A percentile compares a stretch with the other conserved stretches of the same genome.
phyloP scores from a whole-genome alignment of 2,113 vertebrate genomes.

The Sterna hirundo region DNA sequence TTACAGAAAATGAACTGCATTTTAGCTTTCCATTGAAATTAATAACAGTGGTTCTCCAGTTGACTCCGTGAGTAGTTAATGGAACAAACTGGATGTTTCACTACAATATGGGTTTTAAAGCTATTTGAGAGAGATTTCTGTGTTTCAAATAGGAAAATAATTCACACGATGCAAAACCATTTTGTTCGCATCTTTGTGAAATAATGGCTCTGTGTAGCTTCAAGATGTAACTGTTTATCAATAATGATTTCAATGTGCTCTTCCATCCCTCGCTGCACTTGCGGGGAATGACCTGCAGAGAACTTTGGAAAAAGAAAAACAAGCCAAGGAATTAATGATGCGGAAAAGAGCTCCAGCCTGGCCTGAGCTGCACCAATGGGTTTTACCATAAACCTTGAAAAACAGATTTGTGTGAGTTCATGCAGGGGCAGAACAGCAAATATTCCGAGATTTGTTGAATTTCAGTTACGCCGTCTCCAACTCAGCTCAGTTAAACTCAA shows the following conservation, averaged over 20 bases:
- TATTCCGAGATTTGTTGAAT: background rate
- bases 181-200: constrained; percentile 1
- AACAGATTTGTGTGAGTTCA: background rate
- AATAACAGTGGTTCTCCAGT: constrained; percentile 77
- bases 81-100: constrained; percentile 79
- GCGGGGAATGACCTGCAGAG: background rate
- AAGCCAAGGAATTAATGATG: background rate
- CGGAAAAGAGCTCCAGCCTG: background rate
- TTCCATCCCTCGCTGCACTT: background rate
- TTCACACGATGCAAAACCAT: constrained; percentile 59
- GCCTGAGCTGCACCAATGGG: background rate
- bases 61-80: constrained; percentile 82
- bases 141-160: constrained; percentile 82
- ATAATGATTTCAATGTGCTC: background rate
- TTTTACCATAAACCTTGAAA: background rate
- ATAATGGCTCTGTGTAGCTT: constrained; percentile 9
- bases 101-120: constrained; percentile 74
- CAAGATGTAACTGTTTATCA: background rate
- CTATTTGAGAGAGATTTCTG: constrained; percentile 77
- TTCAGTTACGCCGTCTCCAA: background rate
- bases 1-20: constrained; percentile 83
- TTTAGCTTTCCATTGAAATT: constrained; percentile 81
- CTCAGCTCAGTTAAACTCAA: background rate
- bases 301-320: background rate
- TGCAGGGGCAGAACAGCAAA: background rate